phyloP scores from a whole-genome alignment of 2,797 vertebrate genomes.

The Eurystomus glaucurus region DNA sequence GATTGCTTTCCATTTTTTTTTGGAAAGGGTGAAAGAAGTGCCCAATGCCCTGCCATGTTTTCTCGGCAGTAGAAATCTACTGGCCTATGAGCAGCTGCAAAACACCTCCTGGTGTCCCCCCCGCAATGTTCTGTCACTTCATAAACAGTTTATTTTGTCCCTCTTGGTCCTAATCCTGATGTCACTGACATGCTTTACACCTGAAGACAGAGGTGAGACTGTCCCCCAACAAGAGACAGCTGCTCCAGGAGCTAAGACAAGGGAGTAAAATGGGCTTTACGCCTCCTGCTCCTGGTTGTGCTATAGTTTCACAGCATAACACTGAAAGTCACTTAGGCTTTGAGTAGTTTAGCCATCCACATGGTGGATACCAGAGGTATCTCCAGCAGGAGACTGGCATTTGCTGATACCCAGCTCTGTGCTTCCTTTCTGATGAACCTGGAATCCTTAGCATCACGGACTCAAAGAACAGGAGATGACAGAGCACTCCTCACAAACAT shows the following conservation, averaged over 20 bases:
- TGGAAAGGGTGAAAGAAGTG: accelerated
- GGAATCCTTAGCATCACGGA: background rate
- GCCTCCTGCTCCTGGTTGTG: background rate
- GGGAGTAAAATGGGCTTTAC: background rate
- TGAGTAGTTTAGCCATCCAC: background rate
- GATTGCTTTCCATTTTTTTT: background rate
- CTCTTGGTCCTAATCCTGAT: background rate
- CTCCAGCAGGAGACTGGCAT: background rate
- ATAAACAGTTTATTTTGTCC: background rate
- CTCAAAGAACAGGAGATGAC: background rate
- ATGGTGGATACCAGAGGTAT: background rate
- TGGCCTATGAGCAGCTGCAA: background rate
- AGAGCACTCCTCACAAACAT: background rate
- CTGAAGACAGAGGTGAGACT: background rate
- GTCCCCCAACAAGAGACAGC: background rate
- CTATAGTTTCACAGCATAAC: background rate
- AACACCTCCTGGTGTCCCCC: background rate
- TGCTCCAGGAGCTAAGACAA: background rate
- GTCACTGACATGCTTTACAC: accelerated
- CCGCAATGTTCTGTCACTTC: background rate
- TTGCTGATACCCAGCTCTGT: background rate
- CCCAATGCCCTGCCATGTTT: accelerated
- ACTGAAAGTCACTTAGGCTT: background rate
- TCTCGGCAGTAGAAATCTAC: background rate
- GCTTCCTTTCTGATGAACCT: background rate